A percentile compares a stretch with the other conserved stretches of the same genome.
These are phyloP conservation scores for Micrasema longulum DNA, from an alignment of 1,140 invertebrate genomes.

Conservation along the genomic window DNA sequence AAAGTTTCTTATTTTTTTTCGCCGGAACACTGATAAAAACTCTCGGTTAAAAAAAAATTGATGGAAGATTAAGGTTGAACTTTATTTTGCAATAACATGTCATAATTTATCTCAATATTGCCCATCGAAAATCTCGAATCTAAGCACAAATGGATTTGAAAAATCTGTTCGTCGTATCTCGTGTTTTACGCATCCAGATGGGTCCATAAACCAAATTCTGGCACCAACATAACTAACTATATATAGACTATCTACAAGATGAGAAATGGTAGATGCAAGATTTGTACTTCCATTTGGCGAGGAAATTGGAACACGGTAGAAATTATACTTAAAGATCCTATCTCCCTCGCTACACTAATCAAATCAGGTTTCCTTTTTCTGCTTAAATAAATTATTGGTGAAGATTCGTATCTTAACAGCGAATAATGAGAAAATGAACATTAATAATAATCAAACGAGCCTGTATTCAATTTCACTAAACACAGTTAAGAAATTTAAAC, in stretches of 20 bases:
- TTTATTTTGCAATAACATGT: too few species aligned
- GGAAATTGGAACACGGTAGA: conserved; percentile 32
- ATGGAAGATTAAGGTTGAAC: too few species aligned
- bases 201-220: conserved; percentile 21
- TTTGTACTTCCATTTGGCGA: conserved; percentile 12
- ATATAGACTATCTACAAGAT: not conserved
- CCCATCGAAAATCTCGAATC: too few species aligned
- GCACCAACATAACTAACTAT: not conserved
- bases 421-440: conserved; percentile 21
- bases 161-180: too few species aligned
- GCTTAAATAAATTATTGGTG: conserved; percentile 20
- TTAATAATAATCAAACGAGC: too few species aligned
- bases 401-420: conserved; percentile 16
- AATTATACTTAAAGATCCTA: conserved; percentile 3
- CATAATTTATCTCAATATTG: too few species aligned
- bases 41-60: too few species aligned
- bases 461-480: too few species aligned
- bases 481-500: too few species aligned
- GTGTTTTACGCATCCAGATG: conserved; percentile 3
- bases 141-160: too few species aligned
- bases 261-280: conserved; percentile 15
- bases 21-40: too few species aligned
- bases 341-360: conserved; percentile 9
- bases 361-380: conserved; percentile 16
- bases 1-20: too few species aligned